Percentiles rank a stretch among this genome's conserved stretches.
Conservation (phyloP, 2,888 invertebrate genomes). For the Ferdinandea cuprea region DNA sequence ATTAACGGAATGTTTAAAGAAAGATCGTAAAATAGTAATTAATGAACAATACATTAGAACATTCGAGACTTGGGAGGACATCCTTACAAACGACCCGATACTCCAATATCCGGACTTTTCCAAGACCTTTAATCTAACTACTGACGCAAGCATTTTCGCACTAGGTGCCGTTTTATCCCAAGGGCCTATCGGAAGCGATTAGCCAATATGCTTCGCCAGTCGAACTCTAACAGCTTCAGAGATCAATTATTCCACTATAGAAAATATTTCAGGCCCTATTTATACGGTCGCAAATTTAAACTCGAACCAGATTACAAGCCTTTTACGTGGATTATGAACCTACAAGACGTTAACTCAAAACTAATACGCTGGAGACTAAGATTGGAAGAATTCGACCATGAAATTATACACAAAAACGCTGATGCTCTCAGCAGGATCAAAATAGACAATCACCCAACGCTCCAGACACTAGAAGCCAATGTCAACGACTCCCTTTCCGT, state of each 20-base stretch:
- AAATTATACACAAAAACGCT: constrained; percentile 63
- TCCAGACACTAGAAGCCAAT: constrained; percentile 2
- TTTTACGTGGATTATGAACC: constrained; percentile 67
- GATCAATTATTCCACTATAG: constrained; percentile 56
- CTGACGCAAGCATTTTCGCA: constrained; percentile 66
- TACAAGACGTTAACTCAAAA: constrained; percentile 18
- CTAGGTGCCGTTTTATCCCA: constrained; percentile 63
- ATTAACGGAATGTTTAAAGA: too few relatives aligned
- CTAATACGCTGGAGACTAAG: too few relatives aligned
- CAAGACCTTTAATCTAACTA: constrained; percentile 55
- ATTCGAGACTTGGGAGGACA: constrained; percentile 49
- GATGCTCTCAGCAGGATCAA: constrained; percentile 63
- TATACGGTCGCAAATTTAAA: constrained; percentile 79
- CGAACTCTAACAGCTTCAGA: constrained; percentile 50
- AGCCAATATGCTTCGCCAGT: constrained; percentile 55
- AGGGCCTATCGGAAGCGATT: constrained; percentile 45
- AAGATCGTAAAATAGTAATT: constrained; percentile 23
- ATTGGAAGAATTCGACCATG: constrained; percentile 51
- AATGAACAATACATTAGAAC: constrained; percentile 5
- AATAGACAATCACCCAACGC: constrained; percentile 5
- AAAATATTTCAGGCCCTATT: constrained; percentile 78
- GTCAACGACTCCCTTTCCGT: constrained; percentile 11
- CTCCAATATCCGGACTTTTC: constrained; percentile 57
- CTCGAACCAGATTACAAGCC: constrained; percentile 81
- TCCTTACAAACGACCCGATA: constrained; percentile 54